Evolutionary conservation across 2,888 invertebrate species (phyloP).

Genomic region (Meta bourneti): DNA sequence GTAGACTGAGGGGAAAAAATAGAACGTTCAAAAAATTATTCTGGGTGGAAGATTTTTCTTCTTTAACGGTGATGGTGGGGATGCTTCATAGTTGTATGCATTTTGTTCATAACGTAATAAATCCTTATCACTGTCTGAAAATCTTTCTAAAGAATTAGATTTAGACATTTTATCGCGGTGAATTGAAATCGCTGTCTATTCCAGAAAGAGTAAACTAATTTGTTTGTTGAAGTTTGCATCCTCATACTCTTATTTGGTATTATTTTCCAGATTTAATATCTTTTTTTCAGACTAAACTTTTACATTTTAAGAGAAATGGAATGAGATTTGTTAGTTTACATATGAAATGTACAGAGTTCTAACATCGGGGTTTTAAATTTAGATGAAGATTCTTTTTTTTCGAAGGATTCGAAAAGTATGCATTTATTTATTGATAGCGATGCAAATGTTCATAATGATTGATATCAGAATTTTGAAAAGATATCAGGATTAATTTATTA

Average conservation of each 20-base stretch:
- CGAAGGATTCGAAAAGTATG: not conserved
- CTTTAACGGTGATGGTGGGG: slow-evolving; percentile 17
- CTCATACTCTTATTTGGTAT: slow-evolving; percentile 6
- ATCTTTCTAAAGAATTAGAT: slow-evolving; percentile 46
- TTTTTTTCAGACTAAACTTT: slow-evolving; percentile 7
- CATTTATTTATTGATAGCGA: too few species aligned
- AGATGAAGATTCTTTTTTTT: not conserved
- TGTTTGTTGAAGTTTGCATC: slow-evolving; percentile 4
- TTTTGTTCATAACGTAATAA: slow-evolving; percentile 43
- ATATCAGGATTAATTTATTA: too few species aligned
- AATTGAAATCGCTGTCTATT: not conserved
- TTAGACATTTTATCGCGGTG: slow-evolving; percentile 30
- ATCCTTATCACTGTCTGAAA: slow-evolving; percentile 46
- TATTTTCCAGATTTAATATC: slow-evolving; percentile 4
- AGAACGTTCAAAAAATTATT: slow-evolving; percentile 7
- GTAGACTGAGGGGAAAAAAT: slow-evolving; percentile 22
- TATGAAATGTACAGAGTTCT: not conserved
- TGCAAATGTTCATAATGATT: too few species aligned
- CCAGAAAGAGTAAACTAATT: slow-evolving; percentile 33
- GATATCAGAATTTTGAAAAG: too few species aligned
- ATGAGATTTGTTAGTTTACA: not conserved
- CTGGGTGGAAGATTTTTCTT: not conserved
- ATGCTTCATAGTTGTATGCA: slow-evolving; percentile 12
- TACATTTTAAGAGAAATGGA: not conserved
- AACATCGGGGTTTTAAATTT: not conserved